Conservation (phyloP, 1,140 invertebrate genomes). For the Megathymus violae region DNA sequence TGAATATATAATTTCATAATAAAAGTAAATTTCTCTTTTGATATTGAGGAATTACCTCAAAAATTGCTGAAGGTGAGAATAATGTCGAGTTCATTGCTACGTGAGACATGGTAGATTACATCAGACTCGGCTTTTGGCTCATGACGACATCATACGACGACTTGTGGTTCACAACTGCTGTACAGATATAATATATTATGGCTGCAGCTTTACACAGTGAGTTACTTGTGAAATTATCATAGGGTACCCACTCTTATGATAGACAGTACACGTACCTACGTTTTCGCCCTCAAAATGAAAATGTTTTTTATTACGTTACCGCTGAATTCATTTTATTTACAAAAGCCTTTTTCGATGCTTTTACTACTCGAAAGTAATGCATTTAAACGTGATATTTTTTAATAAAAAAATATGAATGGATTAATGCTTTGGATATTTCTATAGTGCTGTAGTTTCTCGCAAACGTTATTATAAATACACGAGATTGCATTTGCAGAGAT, state of each 20-base stretch:
- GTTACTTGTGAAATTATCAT: neutral
- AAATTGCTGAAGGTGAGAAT: conserved; percentile 15
- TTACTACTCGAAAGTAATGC: too few relatives aligned
- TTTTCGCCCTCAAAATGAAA: too few relatives aligned
- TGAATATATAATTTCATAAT: neutral
- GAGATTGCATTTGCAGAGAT: conserved; percentile 15
- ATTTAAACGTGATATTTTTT: too few relatives aligned
- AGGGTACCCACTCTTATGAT: too few relatives aligned
- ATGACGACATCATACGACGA: conserved; percentile 15
- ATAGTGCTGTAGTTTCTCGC: neutral
- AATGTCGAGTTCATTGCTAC: conserved; percentile 4
- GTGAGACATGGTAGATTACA: conserved; percentile 30
- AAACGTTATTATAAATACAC: neutral
- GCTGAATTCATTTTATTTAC: too few relatives aligned
- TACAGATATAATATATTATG: neutral
- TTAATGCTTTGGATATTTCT: too few relatives aligned
- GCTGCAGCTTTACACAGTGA: neutral
- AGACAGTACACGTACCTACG: too few relatives aligned
- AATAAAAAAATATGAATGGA: too few relatives aligned
- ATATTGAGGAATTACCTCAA: conserved; percentile 10
- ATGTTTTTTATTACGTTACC: too few relatives aligned
- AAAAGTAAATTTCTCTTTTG: neutral
- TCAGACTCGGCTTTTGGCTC: conserved; percentile 4
- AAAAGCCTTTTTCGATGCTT: too few relatives aligned
- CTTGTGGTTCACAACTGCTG: neutral